phyloP scores from a whole-genome alignment of 23 tunicate genomes.

The Trididemnum clinides region DNA sequence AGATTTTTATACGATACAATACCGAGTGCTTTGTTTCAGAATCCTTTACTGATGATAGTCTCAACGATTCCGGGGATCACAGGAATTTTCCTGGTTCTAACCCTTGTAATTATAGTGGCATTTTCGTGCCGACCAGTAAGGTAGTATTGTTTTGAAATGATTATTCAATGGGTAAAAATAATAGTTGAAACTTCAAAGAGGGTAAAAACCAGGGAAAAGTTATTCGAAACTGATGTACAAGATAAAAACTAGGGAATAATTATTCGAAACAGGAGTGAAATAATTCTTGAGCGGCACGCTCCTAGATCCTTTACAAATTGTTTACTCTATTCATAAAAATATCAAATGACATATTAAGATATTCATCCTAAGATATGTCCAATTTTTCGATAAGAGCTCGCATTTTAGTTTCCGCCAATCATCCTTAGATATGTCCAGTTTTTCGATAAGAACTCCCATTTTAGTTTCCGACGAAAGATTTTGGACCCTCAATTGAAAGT shows the following conservation, averaged over 20 bases:
- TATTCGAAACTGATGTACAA: no score
- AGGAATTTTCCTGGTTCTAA: slow-evolving; percentile 57
- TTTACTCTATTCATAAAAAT: no score
- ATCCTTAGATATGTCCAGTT: not conserved
- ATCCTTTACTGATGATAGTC: slow-evolving; percentile 57
- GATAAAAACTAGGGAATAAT: no score
- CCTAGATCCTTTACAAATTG: no score
- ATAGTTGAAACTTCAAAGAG: no score
- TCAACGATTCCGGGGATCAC: slow-evolving; percentile 77
- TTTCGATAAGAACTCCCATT: no score
- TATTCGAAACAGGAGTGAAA: no score
- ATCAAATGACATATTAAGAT: not conserved
- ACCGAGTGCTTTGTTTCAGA: slow-evolving; percentile 41
- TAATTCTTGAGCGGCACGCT: no score
- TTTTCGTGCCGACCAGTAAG: slow-evolving; percentile 58
- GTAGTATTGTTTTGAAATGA: slow-evolving; percentile 21
- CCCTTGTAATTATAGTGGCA: slow-evolving; percentile 40
- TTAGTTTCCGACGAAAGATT: not conserved
- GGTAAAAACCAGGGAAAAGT: no score
- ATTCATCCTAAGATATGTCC: not conserved
- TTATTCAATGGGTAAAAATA: not conserved
- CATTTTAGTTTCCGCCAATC: not conserved
- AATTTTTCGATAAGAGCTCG: no score
- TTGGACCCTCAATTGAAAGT: no score
- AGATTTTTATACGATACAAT: no score